Percentiles rank a stretch among this genome's conserved stretches.
phyloP scores from a whole-genome alignment of 1,140 invertebrate species.

The Zophobas morio region DNA sequence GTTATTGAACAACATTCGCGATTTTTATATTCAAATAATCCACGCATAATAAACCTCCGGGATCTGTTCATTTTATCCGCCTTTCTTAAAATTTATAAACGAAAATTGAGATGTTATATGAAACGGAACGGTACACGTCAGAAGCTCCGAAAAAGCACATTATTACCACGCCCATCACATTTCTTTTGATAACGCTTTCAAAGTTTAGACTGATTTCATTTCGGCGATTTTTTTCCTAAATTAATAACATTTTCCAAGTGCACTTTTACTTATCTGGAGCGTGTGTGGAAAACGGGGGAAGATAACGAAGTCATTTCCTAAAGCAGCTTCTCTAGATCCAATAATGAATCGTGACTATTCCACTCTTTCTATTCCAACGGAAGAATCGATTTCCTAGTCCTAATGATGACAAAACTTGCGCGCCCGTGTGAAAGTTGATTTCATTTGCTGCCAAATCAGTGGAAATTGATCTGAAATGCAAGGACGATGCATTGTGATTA shows the following conservation, averaged over 20 bases:
- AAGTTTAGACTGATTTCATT: neutral
- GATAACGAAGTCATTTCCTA: conserved; percentile 16
- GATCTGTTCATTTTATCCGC: too few relatives aligned
- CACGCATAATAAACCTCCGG: too few relatives aligned
- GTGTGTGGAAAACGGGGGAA: neutral
- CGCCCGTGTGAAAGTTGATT: conserved; percentile 16
- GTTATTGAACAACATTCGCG: too few relatives aligned
- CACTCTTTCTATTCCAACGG: neutral
- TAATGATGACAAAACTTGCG: conserved; percentile 19
- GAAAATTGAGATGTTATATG: neutral
- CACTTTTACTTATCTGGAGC: conserved; percentile 13
- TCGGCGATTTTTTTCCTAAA: neutral
- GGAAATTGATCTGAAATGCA: conserved; percentile 23
- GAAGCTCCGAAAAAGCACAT: neutral
- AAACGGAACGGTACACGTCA: neutral
- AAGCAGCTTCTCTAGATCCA: conserved; percentile 17
- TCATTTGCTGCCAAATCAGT: conserved; percentile 27
- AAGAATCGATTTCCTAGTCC: conserved; percentile 37
- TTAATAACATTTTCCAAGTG: conserved; percentile 2
- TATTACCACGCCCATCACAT: neutral
- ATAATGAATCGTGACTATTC: conserved; percentile 32
- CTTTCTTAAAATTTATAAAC: neutral
- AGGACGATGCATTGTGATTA: conserved; percentile 1
- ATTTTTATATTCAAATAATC: too few relatives aligned
- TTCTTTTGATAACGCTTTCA: conserved; percentile 1